Conservation (phyloP, 2,888 invertebrate genomes). For the Drosophila gaucha region DNA sequence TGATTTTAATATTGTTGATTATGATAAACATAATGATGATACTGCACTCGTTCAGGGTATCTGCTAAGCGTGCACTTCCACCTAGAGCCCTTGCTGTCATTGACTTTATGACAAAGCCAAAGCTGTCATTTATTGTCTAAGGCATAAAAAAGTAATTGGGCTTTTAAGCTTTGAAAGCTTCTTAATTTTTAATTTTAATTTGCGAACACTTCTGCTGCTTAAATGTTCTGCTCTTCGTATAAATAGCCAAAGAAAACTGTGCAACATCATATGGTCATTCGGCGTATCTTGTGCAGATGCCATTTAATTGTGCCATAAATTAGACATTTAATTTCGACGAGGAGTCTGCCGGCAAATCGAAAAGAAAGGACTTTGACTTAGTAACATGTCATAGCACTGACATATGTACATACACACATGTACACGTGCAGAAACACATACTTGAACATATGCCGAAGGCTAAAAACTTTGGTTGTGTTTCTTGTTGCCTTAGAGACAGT, state of each 20-base stretch:
- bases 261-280: slow-evolving; percentile 44
- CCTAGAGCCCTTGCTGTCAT: not conserved
- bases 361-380: slow-evolving; percentile 2
- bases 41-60: not conserved
- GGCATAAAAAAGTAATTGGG: slow-evolving; percentile 1
- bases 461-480: not conserved
- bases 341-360: slow-evolving; percentile 2
- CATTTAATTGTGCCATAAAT: slow-evolving; percentile 50
- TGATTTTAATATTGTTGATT: too few species aligned
- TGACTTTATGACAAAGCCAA: not conserved
- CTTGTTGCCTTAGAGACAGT: not conserved
- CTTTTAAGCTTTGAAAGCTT: slow-evolving; percentile 5
- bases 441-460: not conserved
- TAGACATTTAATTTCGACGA: slow-evolving; percentile 31
- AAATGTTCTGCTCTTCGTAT: not conserved
- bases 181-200: slow-evolving; percentile 31
- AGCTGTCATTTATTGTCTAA: slow-evolving; percentile 2
- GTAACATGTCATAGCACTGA: slow-evolving; percentile 1
- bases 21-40: not conserved
- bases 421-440: not conserved
- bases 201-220: not conserved
- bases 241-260: slow-evolving; percentile 1
- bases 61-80: not conserved
- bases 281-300: slow-evolving; percentile 33
- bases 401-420: not conserved